Evolutionary conservation across 2,797 vertebrate species (phyloP), one percentile per base, ranked within the genome.

Genomic region (Fratercula arctica): DNA sequence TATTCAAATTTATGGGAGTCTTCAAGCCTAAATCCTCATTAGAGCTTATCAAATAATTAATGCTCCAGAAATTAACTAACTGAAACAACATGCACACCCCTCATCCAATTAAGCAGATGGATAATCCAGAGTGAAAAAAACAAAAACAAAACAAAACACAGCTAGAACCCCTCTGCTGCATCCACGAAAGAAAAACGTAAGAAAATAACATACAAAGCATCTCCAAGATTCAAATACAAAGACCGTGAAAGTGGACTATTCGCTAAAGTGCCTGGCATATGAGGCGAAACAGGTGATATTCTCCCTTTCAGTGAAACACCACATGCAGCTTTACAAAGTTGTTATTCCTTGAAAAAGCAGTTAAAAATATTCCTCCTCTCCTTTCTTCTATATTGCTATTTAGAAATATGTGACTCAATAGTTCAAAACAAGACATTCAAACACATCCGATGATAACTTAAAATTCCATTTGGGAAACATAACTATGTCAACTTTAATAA

Each of bases 41-140:
- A 95, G n/a, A 61, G 76, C 79, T 96, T 96, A 96, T 91, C 93
- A 93, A 95, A 93, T 95, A 95, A 96, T 96, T 94, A 95, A 82
- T 63, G 60, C 60, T 96, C 59, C 54, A 95, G 77, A 95, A 97
- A 94, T 94, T 96, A 96, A 89, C 90, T 96, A 53, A 64, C 85
- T 91, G 87, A 91, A 96, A 86, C 87, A 95, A 86, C 85, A 67
- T 21, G 77, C 76, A 89, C 60, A 68, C 35, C 21, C 69, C 51
- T 94, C 91, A 93, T 95, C 51, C 79, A 96, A 93, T 94, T 95
- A 95, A 86, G 85, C 87, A 93, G 91, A 85, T 78, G 82, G 76
- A 93, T 93, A 93, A 95, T 95, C 76, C 91, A 93, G 60, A 72
- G 43, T 39, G 13, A 26, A 61, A 79, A 69, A 46, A 57, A 35